Conservation (phyloP, 2,797 vertebrate species). For the Muscicapa striata region DNA sequence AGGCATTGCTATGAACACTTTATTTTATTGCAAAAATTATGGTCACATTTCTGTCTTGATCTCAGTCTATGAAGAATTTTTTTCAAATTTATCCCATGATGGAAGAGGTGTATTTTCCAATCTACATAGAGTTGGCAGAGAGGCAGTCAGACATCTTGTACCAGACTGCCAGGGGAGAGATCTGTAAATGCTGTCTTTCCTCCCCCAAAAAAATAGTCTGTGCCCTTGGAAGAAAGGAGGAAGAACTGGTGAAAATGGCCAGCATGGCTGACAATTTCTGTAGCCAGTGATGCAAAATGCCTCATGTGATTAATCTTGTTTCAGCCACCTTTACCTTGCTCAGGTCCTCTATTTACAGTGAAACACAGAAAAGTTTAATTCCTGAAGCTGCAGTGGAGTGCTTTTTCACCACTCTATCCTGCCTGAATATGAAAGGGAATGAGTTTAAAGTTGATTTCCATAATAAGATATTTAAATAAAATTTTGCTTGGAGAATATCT, state of each 20-base stretch:
- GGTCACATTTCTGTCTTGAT: neutral
- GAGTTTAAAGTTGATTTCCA: neutral
- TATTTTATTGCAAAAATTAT: neutral
- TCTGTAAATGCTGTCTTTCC: neutral
- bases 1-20: neutral
- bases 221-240: neutral
- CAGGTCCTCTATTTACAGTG: neutral
- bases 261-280: neutral
- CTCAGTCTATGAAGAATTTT: neutral
- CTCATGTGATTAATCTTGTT: neutral
- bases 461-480: neutral
- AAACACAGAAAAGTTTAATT: neutral
- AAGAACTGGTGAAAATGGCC: neutral
- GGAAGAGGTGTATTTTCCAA: neutral
- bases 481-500: neutral
- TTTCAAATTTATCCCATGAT: neutral
- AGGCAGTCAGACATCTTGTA: neutral
- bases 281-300: neutral
- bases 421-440: neutral
- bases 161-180: neutral
- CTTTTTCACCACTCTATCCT: neutral
- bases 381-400: neutral
- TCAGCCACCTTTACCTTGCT: neutral
- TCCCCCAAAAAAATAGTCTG: neutral
- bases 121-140: neutral